Evolutionary conservation across 2,888 invertebrate genomes (phyloP).

Genomic region (Brenthis hecate): DNA sequence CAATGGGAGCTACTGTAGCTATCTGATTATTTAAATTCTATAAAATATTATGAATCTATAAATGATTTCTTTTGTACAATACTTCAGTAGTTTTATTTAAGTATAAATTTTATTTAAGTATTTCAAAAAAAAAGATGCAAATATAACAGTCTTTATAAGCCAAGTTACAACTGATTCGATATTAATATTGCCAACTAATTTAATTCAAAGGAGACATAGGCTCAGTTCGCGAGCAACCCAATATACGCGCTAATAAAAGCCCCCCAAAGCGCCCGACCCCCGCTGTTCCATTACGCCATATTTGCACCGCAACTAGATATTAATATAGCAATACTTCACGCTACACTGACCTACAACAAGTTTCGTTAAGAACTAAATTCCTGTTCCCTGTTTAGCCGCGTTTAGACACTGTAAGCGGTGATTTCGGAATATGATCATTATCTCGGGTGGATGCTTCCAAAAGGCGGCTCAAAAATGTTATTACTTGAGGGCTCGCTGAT

Average conservation of each 20-base stretch:
- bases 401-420: not conserved
- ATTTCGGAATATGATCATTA: slow-evolving; percentile 29
- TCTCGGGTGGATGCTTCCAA: slow-evolving; percentile 21
- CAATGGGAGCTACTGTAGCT: slow-evolving; percentile 30
- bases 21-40: not conserved
- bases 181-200: slow-evolving; percentile 20
- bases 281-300: slow-evolving; percentile 26
- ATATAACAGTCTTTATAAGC: no score
- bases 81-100: no score
- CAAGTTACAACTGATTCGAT: not conserved
- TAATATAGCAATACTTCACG: slow-evolving; percentile 22
- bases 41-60: no score
- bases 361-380: slow-evolving; percentile 16
- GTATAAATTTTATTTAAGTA: no score
- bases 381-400: not conserved
- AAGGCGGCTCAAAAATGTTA: slow-evolving; percentile 28
- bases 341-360: slow-evolving; percentile 13
- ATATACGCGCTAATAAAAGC: slow-evolving; percentile 20
- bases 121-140: no score
- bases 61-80: no score
- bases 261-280: slow-evolving; percentile 23
- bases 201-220: not conserved
- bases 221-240: slow-evolving; percentile 15
- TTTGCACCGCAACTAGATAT: slow-evolving; percentile 23
- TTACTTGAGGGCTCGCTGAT: slow-evolving; percentile 11